Conservation (phyloP, 2,888 invertebrate genomes). For the Melitaea athalia region DNA sequence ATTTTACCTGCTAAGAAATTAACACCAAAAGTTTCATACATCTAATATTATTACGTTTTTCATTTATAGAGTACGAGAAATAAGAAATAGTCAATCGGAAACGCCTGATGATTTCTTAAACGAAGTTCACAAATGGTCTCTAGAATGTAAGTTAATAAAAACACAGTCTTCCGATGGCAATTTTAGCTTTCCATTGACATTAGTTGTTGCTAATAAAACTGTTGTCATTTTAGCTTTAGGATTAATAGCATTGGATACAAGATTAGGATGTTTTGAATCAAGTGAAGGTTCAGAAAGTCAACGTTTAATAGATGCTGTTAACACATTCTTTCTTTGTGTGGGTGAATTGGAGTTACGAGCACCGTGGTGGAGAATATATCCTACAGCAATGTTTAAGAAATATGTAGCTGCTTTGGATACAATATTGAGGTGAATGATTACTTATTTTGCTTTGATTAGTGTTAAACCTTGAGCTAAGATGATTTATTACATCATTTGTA, state of each 20-base stretch:
- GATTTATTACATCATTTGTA: too few species aligned
- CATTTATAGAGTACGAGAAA: slow-evolving; percentile 78
- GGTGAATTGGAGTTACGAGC: slow-evolving; percentile 84
- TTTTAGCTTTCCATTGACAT: not conserved
- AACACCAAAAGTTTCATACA: too few species aligned
- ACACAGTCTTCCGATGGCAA: too few species aligned
- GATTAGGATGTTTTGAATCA: slow-evolving; percentile 84
- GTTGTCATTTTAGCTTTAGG: slow-evolving; percentile 81
- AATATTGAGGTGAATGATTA: slow-evolving; percentile 82
- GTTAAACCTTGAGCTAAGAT: too few species aligned
- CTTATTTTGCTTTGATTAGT: not conserved
- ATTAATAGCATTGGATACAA: slow-evolving; percentile 84
- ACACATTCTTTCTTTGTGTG: slow-evolving; percentile 85
- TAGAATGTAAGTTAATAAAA: slow-evolving; percentile 85
- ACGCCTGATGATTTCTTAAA: slow-evolving; percentile 86
- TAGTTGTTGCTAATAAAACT: not conserved
- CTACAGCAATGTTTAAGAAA: slow-evolving; percentile 83
- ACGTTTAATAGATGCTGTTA: slow-evolving; percentile 84
- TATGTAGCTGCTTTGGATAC: slow-evolving; percentile 86
- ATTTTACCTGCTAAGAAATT: too few species aligned
- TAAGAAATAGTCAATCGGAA: slow-evolving; percentile 81
- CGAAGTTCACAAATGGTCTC: slow-evolving; percentile 90
- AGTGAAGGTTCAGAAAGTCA: slow-evolving; percentile 82
- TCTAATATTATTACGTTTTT: not conserved
- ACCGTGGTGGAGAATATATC: slow-evolving; percentile 86